phyloP scores from a whole-genome alignment of 2,797 vertebrate genomes.

The Martes flavigula region DNA sequence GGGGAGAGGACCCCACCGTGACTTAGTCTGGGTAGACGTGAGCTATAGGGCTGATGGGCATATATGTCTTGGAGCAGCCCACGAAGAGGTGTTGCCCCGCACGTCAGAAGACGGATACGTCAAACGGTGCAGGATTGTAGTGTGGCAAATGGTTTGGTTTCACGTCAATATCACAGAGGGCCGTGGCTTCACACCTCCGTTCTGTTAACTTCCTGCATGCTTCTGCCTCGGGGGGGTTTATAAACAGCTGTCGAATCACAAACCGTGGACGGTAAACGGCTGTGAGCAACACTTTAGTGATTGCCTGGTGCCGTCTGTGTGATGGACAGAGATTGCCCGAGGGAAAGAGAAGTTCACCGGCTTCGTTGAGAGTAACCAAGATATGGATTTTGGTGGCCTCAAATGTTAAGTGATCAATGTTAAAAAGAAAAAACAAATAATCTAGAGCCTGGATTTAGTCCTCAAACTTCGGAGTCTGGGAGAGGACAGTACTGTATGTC shows the following conservation, averaged over 20 bases:
- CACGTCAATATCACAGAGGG: neutral
- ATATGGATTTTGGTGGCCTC: neutral
- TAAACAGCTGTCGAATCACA: constrained; percentile 33
- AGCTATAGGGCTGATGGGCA: neutral
- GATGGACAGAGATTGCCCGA: neutral
- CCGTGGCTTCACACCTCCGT: neutral
- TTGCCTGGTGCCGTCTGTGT: constrained; percentile 1
- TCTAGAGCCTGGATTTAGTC: neutral
- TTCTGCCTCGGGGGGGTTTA: neutral
- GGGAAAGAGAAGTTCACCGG: constrained; percentile 16
- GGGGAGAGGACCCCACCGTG: neutral
- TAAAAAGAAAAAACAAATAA: neutral
- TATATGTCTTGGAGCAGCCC: neutral
- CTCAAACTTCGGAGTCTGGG: constrained; percentile 33
- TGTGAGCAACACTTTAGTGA: neutral
- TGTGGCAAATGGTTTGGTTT: constrained; percentile 21
- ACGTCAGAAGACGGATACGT: neutral
- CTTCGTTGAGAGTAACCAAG: neutral
- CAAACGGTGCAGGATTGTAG: neutral
- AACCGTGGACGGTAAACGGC: neutral
- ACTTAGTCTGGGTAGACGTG: neutral
- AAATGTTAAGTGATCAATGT: neutral
- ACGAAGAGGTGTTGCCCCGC: neutral
- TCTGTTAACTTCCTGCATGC: constrained; percentile 30
- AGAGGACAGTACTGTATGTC: neutral